A percentile compares a stretch with the other conserved stretches of the same genome.
Conservation (phyloP, 2,797 vertebrate genomes). For the Acanthurus lineatus region DNA sequence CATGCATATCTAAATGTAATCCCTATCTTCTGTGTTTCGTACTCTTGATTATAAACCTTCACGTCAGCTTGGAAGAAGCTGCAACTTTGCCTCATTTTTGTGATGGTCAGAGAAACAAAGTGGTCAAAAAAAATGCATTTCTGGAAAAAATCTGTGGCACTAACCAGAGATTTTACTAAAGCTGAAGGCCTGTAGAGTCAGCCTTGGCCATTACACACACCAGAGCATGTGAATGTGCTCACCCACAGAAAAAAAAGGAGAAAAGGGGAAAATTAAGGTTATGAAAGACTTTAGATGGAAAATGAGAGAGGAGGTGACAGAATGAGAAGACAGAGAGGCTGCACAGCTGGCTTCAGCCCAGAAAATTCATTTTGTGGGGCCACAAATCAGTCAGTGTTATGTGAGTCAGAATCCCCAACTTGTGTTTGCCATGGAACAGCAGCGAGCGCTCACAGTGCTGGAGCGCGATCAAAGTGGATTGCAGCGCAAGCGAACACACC, state of each 20-base stretch:
- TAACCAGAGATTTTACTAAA: constrained; percentile 16
- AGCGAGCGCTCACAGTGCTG: constrained; percentile 54
- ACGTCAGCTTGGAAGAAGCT: neutral
- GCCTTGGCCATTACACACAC: constrained; percentile 27
- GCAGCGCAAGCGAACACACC: constrained; percentile 24
- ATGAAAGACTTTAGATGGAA: constrained; percentile 55
- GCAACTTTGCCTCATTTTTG: constrained; percentile 2
- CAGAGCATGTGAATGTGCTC: neutral
- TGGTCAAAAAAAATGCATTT: neutral
- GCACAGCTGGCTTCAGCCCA: constrained; percentile 76
- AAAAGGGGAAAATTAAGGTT: constrained; percentile 36
- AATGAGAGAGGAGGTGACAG: constrained; percentile 61
- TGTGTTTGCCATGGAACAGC: constrained; percentile 57
- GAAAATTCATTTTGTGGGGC: constrained; percentile 73
- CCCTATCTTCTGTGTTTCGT: neutral
- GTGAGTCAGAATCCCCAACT: constrained; percentile 63
- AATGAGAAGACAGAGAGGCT: constrained; percentile 61
- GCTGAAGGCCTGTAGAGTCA: constrained; percentile 12
- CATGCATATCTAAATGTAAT: neutral
- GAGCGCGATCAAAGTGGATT: constrained; percentile 66
- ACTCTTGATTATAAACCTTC: constrained; percentile 5
- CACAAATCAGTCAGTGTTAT: constrained; percentile 73
- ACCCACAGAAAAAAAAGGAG: constrained; percentile 20
- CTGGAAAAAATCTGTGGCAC: neutral
- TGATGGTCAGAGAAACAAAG: neutral